Evolutionary conservation across 2,113 vertebrate species (phyloP), one percentile per base, ranked within the genome.

Genomic region (Pelvicachromis taeniatus): DNA sequence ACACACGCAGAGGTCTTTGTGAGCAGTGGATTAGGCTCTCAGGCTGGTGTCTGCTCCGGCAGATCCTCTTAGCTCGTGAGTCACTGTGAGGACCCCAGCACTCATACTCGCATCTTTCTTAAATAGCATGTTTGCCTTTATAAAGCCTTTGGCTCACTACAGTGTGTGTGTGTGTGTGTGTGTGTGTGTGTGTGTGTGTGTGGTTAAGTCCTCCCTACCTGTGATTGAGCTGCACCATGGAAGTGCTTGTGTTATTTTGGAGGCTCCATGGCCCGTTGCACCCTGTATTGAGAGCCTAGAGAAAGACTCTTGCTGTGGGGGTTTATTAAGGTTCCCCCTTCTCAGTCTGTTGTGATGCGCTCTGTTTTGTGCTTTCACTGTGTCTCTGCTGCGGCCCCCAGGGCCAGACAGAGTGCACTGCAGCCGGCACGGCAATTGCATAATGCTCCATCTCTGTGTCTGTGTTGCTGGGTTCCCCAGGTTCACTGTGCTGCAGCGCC

Each of bases 351-450:
- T 94, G 94, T 94, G 84, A 85, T 58, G 33, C 75, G 12, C 85
- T 85, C 61, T 54, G 85, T 90, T 84, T 87, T 33, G 4, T 81
- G 82, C 70, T 17, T 61, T 81, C 33, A 9, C 54, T 45, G 42
- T 80, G 6, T 73, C 73, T 53, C 33, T 33, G 68, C 9, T 54
- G 78, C 88, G 87, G 78, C 84, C 84, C 81, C 77, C 87, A 83
- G 68, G 88, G 90, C 93, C 87, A 95, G 92, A 94, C 89, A 84
- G 78, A 82, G 89, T 84, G 84, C 85, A 88, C 91, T 92, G 90
- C 94, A 92, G 93, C 82, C 88, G 94, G 93, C 89, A 93, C 92
- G 83, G 89, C 87, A 91, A 92, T 95, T 96, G 91, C 93, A 94
- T 95, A 95, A 95, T 79, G 19, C 70, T 88, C 78, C 92, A 54